Percentiles rank a stretch among this genome's conserved stretches.
phyloP scores from a whole-genome alignment of 2,797 vertebrate species.

The Podarcis lilfordi region DNA sequence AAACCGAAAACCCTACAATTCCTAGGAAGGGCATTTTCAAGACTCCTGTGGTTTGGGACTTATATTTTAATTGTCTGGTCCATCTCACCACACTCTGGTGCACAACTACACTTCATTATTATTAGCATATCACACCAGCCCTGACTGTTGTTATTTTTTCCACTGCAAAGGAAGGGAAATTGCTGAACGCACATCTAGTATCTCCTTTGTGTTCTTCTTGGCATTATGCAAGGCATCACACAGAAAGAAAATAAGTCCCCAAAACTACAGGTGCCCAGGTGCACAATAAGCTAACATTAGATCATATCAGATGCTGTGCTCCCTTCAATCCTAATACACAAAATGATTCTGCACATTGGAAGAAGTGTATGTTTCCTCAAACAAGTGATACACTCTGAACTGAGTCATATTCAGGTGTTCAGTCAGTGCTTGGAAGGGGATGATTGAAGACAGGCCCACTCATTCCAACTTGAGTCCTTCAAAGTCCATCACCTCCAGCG shows the following conservation, averaged over 20 bases:
- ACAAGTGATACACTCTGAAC: background rate
- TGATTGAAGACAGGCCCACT: background rate
- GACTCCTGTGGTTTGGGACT: background rate
- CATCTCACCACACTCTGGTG: background rate
- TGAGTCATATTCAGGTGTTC: background rate
- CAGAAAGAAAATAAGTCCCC: background rate
- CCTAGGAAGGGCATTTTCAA: background rate
- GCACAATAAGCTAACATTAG: background rate
- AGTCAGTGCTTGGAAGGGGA: background rate
- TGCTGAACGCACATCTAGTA: background rate
- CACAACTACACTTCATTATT: background rate
- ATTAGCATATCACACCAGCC: background rate
- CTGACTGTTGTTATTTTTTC: background rate
- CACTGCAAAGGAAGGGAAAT: background rate
- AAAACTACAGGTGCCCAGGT: background rate
- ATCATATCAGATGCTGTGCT: background rate
- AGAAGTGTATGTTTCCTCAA: background rate
- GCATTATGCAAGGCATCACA: background rate
- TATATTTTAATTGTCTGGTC: background rate
- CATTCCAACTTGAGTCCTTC: background rate
- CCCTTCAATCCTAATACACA: background rate
- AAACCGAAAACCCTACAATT: too few relatives aligned
- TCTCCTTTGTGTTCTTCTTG: background rate
- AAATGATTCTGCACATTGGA: background rate
- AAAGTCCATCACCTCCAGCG: too few relatives aligned